Percentiles rank a stretch among this genome's conserved stretches.
phyloP scores from a whole-genome alignment of 2,797 vertebrate species.

The Intellagama lesueurii region DNA sequence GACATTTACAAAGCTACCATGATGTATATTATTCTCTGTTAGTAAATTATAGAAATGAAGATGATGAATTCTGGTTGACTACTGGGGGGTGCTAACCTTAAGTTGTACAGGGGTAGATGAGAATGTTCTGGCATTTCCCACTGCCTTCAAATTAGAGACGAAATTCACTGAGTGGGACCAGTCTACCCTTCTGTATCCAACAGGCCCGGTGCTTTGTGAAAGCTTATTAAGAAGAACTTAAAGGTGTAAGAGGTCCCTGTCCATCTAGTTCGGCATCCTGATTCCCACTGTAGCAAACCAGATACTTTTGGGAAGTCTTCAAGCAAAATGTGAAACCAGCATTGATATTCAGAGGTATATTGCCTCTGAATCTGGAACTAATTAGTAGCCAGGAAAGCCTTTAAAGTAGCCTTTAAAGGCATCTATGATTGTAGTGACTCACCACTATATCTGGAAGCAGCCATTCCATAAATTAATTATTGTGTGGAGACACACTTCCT shows the following conservation, averaged over 20 bases:
- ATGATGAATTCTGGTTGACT: too few relatives aligned
- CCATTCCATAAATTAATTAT: not conserved
- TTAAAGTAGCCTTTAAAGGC: not conserved
- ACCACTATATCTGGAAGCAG: not conserved
- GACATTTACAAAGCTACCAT: too few relatives aligned
- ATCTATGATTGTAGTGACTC: not conserved
- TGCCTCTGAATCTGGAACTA: not conserved
- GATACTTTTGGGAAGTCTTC: too few relatives aligned
- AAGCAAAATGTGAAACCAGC: too few relatives aligned
- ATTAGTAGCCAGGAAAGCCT: not conserved
- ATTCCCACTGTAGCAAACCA: too few relatives aligned
- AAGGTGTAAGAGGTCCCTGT: not conserved
- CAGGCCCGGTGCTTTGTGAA: not conserved
- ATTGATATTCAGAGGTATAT: not conserved
- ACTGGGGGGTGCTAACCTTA: too few relatives aligned
- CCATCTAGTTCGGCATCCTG: not conserved
- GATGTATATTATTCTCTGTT: too few relatives aligned
- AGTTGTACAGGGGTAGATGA: too few relatives aligned
- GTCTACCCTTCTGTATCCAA: not conserved
- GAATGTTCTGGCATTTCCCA: too few relatives aligned
- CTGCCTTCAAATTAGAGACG: too few relatives aligned
- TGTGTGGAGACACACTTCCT: not conserved
- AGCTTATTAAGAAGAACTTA: not conserved
- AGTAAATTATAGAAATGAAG: too few relatives aligned
- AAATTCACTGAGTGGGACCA: too few relatives aligned